Evolutionary conservation across 2,797 vertebrate species (phyloP).

Genomic region (Neomorphus geoffroyi): DNA sequence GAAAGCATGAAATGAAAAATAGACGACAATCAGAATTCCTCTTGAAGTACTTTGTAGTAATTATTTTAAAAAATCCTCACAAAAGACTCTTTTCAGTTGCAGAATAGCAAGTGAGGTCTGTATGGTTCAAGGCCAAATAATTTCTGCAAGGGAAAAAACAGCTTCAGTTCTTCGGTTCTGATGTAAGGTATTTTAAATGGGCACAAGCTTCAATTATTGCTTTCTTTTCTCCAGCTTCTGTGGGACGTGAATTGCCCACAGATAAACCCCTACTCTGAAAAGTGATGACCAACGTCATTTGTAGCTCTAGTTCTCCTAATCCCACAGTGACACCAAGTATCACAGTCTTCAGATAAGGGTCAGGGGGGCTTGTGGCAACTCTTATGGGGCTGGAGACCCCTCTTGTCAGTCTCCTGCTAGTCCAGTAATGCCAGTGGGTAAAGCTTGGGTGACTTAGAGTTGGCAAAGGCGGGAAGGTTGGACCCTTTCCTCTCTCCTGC

Average conservation of each 20-base stretch:
- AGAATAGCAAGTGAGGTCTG: constrained; percentile 62
- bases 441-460: background rate
- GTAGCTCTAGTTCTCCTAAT: background rate
- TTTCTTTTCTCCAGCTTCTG: constrained; percentile 31
- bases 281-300: background rate
- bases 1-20: constrained; percentile 66
- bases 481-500: background rate
- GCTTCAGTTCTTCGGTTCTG: constrained; percentile 48
- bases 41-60: constrained; percentile 67
- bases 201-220: constrained; percentile 37
- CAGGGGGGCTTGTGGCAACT: background rate
- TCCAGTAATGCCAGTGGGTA: background rate
- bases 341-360: background rate
- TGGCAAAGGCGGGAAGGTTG: background rate
- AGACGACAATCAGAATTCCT: constrained; percentile 66
- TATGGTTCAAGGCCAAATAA: constrained; percentile 60
- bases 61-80: constrained; percentile 63
- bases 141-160: constrained; percentile 62
- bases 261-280: constrained; percentile 27
- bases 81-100: constrained; percentile 67
- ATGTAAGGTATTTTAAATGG: constrained; percentile 58
- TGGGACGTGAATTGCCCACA: constrained; percentile 29
- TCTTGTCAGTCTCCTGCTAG: background rate
- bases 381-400: background rate
- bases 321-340: rapidly evolving